These are phyloP conservation scores for Cydia pomonella DNA, from an alignment of 1,140 invertebrate genomes.

Conservation along the genomic window DNA sequence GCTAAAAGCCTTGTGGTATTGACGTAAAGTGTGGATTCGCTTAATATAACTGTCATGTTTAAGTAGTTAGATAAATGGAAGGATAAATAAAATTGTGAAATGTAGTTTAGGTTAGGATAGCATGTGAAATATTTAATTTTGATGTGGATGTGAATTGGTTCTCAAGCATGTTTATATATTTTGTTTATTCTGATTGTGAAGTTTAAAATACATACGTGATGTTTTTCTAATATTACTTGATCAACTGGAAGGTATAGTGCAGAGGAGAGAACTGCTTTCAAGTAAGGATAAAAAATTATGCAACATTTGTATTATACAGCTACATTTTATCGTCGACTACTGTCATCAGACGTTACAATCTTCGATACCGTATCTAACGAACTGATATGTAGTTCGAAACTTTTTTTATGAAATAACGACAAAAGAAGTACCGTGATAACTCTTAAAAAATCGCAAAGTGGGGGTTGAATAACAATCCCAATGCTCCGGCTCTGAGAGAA, in stretches of 20 bases:
- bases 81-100: neutral
- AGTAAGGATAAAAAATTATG: no score
- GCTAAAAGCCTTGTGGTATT: neutral
- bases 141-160: no score
- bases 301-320: no score
- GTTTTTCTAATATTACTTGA: no score
- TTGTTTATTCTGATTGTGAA: no score
- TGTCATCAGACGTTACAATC: neutral
- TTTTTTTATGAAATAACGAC: neutral
- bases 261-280: no score
- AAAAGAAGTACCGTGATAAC: neutral
- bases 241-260: no score
- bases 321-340: neutral
- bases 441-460: slow-evolving; percentile 11
- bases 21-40: neutral
- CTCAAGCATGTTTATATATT: neutral
- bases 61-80: neutral
- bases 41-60: neutral
- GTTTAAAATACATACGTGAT: no score
- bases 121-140: neutral
- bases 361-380: slow-evolving; percentile 2
- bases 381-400: neutral
- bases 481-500: neutral
- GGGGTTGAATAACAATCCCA: slow-evolving; percentile 12
- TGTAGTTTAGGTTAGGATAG: neutral